A percentile compares a stretch with the other conserved stretches of the same genome.
phyloP scores from a whole-genome alignment of 23 tunicate species.

The Halocynthia roretzi region DNA sequence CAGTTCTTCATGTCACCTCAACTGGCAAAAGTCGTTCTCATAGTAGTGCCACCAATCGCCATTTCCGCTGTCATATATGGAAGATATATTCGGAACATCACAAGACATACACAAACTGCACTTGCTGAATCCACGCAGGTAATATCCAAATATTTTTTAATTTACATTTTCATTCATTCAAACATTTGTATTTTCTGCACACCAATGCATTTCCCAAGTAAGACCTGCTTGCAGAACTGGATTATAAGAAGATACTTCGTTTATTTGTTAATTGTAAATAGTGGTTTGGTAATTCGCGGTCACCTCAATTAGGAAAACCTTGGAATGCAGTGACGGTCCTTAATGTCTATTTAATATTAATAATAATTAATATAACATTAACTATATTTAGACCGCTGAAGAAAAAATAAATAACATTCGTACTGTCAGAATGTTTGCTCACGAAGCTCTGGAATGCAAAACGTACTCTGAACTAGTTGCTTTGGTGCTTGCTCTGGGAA shows the following conservation, averaged over 20 bases:
- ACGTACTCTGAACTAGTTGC: conserved; percentile 24
- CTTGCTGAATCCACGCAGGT: conserved; percentile 62
- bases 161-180: too few species aligned
- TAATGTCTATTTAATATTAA: too few species aligned
- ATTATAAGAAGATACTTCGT: too few species aligned
- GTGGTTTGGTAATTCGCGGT: too few species aligned
- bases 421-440: conserved; percentile 63
- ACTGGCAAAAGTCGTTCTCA: conserved; percentile 40
- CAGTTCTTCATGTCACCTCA: conserved; percentile 60
- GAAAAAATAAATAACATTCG: conserved; percentile 55
- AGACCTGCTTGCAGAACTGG: too few species aligned
- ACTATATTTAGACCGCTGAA: conserved; percentile 32
- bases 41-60: conserved; percentile 60
- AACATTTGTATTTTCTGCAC: too few species aligned
- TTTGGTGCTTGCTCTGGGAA: conserved; percentile 23
- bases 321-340: too few species aligned
- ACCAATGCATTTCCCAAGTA: too few species aligned
- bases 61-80: conserved; percentile 54
- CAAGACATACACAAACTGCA: conserved; percentile 45
- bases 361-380: too few species aligned
- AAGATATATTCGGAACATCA: conserved; percentile 38
- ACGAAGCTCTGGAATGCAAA: conserved; percentile 29
- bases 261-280: too few species aligned
- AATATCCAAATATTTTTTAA: background rate
- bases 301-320: too few species aligned